Evolutionary conservation across 1,140 invertebrate genomes (phyloP), one percentile per base, ranked within the genome.

Genomic region (Lethrus apterus): DNA sequence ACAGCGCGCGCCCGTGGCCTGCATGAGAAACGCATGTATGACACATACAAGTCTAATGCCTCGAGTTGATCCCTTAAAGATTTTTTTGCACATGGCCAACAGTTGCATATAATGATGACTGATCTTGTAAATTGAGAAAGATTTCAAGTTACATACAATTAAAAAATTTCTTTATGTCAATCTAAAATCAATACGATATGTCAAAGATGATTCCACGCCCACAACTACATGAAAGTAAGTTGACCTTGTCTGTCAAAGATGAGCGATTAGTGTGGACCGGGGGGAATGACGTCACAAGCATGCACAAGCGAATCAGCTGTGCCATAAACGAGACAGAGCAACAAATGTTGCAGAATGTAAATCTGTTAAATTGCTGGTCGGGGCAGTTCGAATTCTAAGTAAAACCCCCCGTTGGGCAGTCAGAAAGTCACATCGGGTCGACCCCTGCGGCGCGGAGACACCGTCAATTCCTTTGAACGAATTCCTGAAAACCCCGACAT

Each of bases 1-100:
- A 57, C 55, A 56, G 55, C 46, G 53, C 53, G 41, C 41, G 49
- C 50, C 53, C n/a, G 57, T 59, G 59, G 48, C 46, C 19, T 46
- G 59, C 55, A 61, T 61, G 50, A 52, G 46, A 61, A 58, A 18
- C 19, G 35, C n/a, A 18, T 13, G 35, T 21, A 38, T 38, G 19
- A 21, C 35, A 38, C 24, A 21, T 38, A 38, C 35, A 38, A 18
- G 35, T 38, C 24, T 38, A 21, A 38, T 38, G 35, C 24, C 35
- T 38, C 35, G n/a, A n/a, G n/a, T n/a, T n/a, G n/a, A n/a, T n/a
- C n/a, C n/a, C n/a, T n/a, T n/a, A n/a, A n/a, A n/a, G n/a, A n/a
- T n/a, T n/a, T n/a, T n/a, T n/a, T n/a, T n/a, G n/a, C n/a, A n/a
- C n/a, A n/a, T n/a, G n/a, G n/a, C n/a, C n/a, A n/a, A n/a, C n/a